These are phyloP conservation scores for Fragum whitleyi DNA, from an alignment of 2,888 invertebrate species.

Conservation along the genomic window DNA sequence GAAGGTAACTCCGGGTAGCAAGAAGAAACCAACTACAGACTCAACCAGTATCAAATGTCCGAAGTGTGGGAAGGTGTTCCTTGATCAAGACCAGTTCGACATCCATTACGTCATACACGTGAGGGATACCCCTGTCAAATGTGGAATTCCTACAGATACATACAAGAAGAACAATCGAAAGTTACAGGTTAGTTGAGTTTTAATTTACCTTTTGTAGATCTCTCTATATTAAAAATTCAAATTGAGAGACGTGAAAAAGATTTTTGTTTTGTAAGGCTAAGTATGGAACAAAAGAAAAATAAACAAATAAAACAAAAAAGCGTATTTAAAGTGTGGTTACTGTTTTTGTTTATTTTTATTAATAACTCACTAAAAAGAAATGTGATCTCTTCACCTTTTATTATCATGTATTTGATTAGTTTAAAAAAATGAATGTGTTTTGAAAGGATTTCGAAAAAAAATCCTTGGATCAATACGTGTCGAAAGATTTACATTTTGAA, in stretches of 20 bases:
- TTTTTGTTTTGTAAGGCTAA: background rate
- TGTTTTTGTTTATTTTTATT: too few relatives aligned
- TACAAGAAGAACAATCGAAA: slow-evolving; percentile 24
- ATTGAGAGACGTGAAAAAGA: background rate
- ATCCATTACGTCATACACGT: slow-evolving; percentile 48
- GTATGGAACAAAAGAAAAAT: background rate
- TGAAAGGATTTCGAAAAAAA: too few relatives aligned
- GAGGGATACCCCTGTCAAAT: slow-evolving; percentile 47
- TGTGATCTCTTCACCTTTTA: too few relatives aligned
- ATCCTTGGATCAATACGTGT: too few relatives aligned
- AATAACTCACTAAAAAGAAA: too few relatives aligned
- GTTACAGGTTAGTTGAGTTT: slow-evolving; percentile 23
- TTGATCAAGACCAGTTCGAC: slow-evolving; percentile 40
- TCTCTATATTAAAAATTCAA: too few relatives aligned
- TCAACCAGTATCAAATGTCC: slow-evolving; percentile 28
- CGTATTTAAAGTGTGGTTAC: too few relatives aligned
- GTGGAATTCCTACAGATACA: slow-evolving; percentile 24
- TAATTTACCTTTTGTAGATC: too few relatives aligned
- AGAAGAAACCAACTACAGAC: background rate
- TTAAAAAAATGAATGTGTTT: too few relatives aligned
- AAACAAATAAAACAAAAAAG: background rate
- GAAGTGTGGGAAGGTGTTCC: slow-evolving; percentile 51
- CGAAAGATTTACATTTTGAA: too few relatives aligned
- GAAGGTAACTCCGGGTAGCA: background rate
- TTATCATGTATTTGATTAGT: too few relatives aligned